Conservation (phyloP, 1,140 invertebrate species). For the Neodiprion fabricii region DNA sequence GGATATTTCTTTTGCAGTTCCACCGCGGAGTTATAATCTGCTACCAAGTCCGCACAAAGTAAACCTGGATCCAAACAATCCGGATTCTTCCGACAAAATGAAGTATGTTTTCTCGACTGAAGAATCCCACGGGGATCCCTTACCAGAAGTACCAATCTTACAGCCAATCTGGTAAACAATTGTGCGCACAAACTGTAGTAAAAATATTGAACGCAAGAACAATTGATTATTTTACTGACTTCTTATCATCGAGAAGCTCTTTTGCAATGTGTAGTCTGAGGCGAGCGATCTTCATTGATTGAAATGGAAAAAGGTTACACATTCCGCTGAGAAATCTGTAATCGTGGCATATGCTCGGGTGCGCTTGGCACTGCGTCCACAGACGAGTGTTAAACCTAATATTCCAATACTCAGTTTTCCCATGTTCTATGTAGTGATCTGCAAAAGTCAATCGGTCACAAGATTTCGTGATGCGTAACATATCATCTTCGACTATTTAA, state of each 20-base stretch:
- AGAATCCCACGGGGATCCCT: conserved; percentile 87
- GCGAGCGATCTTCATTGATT: conserved; percentile 86
- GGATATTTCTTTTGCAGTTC: conserved; percentile 73
- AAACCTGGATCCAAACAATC: conserved; percentile 80
- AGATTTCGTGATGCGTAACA: conserved; percentile 13
- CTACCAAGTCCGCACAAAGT: conserved; percentile 82
- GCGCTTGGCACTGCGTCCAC: conserved; percentile 79
- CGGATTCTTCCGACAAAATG: conserved; percentile 83
- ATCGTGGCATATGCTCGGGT: conserved; percentile 77
- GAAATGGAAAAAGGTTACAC: conserved; percentile 85
- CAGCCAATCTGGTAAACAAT: conserved; percentile 67
- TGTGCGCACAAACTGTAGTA: not conserved
- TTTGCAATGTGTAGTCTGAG: conserved; percentile 75
- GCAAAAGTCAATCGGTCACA: conserved; percentile 24
- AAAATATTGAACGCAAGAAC: too few relatives aligned
- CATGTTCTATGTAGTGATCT: conserved; percentile 79
- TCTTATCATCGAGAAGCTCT: conserved; percentile 73
- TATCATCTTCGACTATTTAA: conserved; percentile 11
- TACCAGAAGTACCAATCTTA: conserved; percentile 79
- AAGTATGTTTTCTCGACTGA: conserved; percentile 82
- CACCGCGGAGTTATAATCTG: conserved; percentile 80
- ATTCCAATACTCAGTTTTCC: conserved; percentile 77
- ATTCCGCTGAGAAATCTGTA: conserved; percentile 76
- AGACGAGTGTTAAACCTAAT: conserved; percentile 83
- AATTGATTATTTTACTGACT: conserved; percentile 60